Evolutionary conservation across 2,113 vertebrate species (phyloP), one percentile per base, ranked within the genome.

Genomic region (Ochotona curzoniae): DNA sequence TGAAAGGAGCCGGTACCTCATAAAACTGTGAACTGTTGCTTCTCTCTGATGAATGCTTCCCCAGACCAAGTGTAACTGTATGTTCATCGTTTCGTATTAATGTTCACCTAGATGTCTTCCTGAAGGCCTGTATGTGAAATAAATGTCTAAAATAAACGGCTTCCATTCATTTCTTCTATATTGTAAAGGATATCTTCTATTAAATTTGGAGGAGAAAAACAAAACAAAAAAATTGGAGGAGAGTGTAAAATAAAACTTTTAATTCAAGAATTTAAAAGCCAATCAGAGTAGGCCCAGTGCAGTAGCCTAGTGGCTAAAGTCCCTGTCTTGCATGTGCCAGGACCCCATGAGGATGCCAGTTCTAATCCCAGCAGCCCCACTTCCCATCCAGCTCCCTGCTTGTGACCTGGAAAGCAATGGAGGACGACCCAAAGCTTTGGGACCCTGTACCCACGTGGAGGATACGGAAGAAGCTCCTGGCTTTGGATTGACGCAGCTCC

Each of bases 41-140:
- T 78, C 66, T 20, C 30, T 57, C 60, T 92, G 83, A 92, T 92
- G 83, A 92, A 71, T 75, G 64, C 83, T 67, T 95, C 94, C 73
- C 38, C 47, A 63, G 61, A 82, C 61, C 86, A 67, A 17, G 60
- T 76, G 12, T 54, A 84, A 73, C 38, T 30, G n/a, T 93, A 73
- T 70, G 5, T 78, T 74, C 74, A 51, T 73, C 69, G 35, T 93
- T 93, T 60, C 83, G 86, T 95, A 70, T 75, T 85, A 61, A 75
- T 69, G 57, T 95, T 79, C 49, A 75, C 90, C 61, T 87, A 95
- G 89, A 30, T 94, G 91, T 96, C 89, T 61, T 88, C 90, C 95
- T 91, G 93, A 84, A 93, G 86, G 83, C 32, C 35, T 87, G 87
- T 85, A 11, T 91, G 91, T 96, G 87, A 93, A 96, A 95, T 93